Base-by-base conservation (phyloP, 2,113 vertebrate genomes). In the Mormyrus iriodes region DNA sequence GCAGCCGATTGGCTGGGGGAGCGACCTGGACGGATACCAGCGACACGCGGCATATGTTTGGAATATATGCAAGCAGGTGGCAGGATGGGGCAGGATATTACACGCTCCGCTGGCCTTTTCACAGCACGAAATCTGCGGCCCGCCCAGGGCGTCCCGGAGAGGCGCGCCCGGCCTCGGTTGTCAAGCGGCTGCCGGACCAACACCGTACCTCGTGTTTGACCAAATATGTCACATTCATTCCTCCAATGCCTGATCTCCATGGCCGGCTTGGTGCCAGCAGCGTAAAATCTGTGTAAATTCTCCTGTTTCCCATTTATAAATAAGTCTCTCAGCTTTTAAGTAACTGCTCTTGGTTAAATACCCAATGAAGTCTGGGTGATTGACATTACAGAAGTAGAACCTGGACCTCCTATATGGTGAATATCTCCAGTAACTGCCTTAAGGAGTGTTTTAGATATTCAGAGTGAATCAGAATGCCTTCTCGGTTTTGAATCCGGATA, bases 31-130 rank as follows among this genome's bases (percentile, higher is more conserved):
- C 7, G 85, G 85, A 55, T 86, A 10, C 48, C 15, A 10, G 44
- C 42, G 42, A 84, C 24, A 84, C 39, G 19, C 35, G 2, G 39
- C 19, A 24, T 48, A 13, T 84, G n/a, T 86, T 21, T 53, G 51
- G 85, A 86, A 86, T 86, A 86, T 86, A 86, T 86, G 85, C 51
- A 86, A 86, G 44, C 85, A 86, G 85, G 51, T 86, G 85, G 85
- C 55, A 86, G 19, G n/a, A 53, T 2, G 51, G 85, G 51, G 49
- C 85, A 53, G n/a, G 27, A 53, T 86, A 86, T 86, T 86, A 86
- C 51, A 86, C 85, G 51, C 49, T 86, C 6, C 51, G 51, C 31
- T 55, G 51, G 51, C n/a, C 51, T 86, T 53, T 35, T 31, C 27
- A 53, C 27, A 24, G 49, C 85, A 53, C 85, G 51, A 52, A 86